A percentile compares a stretch with the other conserved stretches of the same genome.
Conservation (phyloP, 1,140 invertebrate genomes). For the Ostrea denselamellosa region DNA sequence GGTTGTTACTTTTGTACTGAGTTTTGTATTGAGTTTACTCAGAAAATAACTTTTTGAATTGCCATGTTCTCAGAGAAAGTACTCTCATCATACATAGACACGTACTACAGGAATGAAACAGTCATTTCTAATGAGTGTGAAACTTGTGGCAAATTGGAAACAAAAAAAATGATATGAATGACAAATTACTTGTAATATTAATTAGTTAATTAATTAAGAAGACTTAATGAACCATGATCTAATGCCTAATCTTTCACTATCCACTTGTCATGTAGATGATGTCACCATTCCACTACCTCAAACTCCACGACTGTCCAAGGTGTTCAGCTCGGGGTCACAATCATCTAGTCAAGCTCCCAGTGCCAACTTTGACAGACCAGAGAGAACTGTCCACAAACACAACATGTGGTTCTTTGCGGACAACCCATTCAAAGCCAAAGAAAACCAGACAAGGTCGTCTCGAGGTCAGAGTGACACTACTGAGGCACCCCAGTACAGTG, state of each 20-base stretch:
- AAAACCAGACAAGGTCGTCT: slow-evolving; percentile 43
- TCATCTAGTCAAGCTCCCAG: background rate
- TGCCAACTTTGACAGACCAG: background rate
- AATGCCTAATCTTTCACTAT: too few relatives aligned
- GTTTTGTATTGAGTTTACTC: too few relatives aligned
- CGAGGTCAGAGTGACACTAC: background rate
- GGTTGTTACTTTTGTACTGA: background rate
- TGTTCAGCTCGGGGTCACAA: slow-evolving; percentile 24
- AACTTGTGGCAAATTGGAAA: too few relatives aligned
- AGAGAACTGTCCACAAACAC: slow-evolving; percentile 56
- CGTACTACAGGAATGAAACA: too few relatives aligned
- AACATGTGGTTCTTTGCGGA: slow-evolving; percentile 64
- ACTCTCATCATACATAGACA: too few relatives aligned
- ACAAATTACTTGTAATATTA: too few relatives aligned
- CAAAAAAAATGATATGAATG: too few relatives aligned
- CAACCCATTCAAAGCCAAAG: background rate
- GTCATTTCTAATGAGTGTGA: too few relatives aligned
- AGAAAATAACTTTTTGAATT: too few relatives aligned
- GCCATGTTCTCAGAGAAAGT: too few relatives aligned
- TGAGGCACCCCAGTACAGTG: background rate
- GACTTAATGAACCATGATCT: too few relatives aligned
- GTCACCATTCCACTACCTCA: slow-evolving; percentile 46
- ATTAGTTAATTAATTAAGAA: too few relatives aligned
- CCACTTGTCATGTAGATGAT: background rate
- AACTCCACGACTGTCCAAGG: slow-evolving; percentile 45